phyloP scores from a whole-genome alignment of 2,888 invertebrate species.

The Volucella bombylans region DNA sequence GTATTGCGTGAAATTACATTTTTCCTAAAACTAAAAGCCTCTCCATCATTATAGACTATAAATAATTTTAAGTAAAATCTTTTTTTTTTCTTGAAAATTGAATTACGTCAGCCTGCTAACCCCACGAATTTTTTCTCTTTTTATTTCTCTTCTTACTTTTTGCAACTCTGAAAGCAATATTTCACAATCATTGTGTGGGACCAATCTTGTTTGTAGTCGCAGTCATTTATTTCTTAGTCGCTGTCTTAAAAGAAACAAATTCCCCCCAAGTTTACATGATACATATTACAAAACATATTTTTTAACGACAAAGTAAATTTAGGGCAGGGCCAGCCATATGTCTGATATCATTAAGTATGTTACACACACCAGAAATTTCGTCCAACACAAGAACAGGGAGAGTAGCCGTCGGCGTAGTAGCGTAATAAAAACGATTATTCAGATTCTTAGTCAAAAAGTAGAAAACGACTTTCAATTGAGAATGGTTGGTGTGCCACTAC shows the following conservation, averaged over 20 bases:
- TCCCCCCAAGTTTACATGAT: slow-evolving; percentile 18
- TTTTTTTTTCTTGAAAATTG: too few species aligned
- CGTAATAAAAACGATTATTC: slow-evolving; percentile 33
- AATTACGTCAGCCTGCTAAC: too few species aligned
- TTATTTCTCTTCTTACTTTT: too few species aligned
- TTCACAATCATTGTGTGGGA: not conserved
- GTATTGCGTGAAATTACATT: too few species aligned
- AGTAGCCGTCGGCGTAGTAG: not conserved
- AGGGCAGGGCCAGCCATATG: slow-evolving; percentile 62
- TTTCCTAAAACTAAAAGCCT: too few species aligned
- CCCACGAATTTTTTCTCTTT: too few species aligned
- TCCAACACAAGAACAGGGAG: slow-evolving; percentile 1
- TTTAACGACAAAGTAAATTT: slow-evolving; percentile 25
- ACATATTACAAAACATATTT: slow-evolving; percentile 28
- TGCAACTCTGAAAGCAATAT: too few species aligned
- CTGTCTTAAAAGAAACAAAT: slow-evolving; percentile 11
- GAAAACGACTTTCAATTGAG: slow-evolving; percentile 37
- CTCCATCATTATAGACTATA: too few species aligned
- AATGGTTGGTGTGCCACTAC: slow-evolving; percentile 20
- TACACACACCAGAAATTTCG: slow-evolving; percentile 11
- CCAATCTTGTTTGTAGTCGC: not conserved
- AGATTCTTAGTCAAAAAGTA: slow-evolving; percentile 19
- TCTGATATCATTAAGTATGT: slow-evolving; percentile 52
- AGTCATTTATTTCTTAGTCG: not conserved
- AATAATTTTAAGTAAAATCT: too few species aligned